Percentiles rank a stretch among this genome's conserved stretches.
Conservation (phyloP, 2,888 invertebrate species). For the Nesidiocoris tenuis region DNA sequence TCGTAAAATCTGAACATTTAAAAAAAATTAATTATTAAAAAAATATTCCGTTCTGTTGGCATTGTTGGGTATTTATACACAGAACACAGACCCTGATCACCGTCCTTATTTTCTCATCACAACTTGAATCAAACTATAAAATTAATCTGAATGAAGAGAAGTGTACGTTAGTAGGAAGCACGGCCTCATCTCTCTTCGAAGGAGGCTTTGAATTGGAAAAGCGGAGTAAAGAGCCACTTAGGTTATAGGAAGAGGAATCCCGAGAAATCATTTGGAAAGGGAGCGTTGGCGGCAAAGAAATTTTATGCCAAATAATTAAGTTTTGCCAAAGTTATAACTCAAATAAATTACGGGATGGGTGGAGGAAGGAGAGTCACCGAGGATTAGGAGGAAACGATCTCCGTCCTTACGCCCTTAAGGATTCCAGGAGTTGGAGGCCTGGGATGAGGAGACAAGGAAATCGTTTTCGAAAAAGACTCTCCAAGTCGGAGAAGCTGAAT, state of each 20-base stretch:
- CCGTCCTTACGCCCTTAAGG: not conserved
- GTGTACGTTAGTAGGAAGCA: not conserved
- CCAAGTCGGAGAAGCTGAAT: conserved; percentile 21
- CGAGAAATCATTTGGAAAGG: conserved; percentile 5
- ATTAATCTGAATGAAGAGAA: not conserved
- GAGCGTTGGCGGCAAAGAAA: conserved; percentile 13
- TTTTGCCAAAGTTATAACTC: conserved; percentile 35
- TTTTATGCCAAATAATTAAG: conserved; percentile 34
- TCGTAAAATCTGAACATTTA: no score
- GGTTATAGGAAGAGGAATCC: not conserved
- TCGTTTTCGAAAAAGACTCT: not conserved
- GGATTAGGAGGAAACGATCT: not conserved
- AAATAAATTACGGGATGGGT: conserved; percentile 20
- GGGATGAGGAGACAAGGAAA: not conserved
- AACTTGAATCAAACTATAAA: no score
- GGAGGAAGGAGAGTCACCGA: not conserved
- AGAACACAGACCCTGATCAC: no score
- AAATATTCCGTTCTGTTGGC: no score
- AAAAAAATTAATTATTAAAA: no score
- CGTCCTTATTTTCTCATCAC: no score
- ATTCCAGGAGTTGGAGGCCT: not conserved
- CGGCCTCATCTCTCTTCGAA: no score
- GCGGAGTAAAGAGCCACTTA: not conserved
- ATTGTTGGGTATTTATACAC: no score
- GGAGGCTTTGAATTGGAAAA: not conserved